Evolutionary conservation across 1,140 invertebrate species (phyloP).

Genomic region (Drepana arcuata): DNA sequence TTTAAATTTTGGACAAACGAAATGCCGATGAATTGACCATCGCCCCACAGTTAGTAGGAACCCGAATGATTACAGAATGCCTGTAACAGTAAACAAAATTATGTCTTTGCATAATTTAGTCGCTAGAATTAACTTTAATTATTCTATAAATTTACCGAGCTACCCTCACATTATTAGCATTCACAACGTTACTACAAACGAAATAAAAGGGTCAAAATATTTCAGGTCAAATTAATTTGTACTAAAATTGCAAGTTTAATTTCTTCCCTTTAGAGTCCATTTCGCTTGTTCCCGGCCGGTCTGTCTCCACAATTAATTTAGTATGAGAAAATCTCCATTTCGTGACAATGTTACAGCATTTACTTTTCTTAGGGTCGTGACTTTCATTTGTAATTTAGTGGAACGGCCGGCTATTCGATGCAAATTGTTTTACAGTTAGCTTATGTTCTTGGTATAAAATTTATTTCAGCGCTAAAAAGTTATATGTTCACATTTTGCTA

Average conservation of each 20-base stretch:
- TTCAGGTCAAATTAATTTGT: constrained; percentile 55
- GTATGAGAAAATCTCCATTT: constrained; percentile 60
- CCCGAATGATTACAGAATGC: too few relatives aligned
- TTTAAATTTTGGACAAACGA: too few relatives aligned
- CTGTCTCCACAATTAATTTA: constrained; percentile 58
- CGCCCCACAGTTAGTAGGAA: too few relatives aligned
- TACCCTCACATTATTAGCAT: constrained; percentile 63
- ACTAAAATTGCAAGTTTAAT: constrained; percentile 56
- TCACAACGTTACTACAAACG: constrained; percentile 51
- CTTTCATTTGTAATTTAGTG: constrained; percentile 32
- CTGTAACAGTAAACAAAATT: constrained; percentile 28
- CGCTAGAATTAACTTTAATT: constrained; percentile 61
- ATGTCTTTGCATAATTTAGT: constrained; percentile 43
- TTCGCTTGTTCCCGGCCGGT: constrained; percentile 33
- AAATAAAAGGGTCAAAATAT: constrained; percentile 62
- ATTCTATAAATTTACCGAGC: constrained; percentile 63
- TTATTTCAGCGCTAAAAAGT: too few relatives aligned
- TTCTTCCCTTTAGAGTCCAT: constrained; percentile 46
- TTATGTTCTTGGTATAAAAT: too few relatives aligned
- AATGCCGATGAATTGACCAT: too few relatives aligned
- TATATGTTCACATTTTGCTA: too few relatives aligned
- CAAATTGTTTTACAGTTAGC: constrained; percentile 21
- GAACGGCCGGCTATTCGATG: constrained; percentile 14
- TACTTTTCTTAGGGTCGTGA: constrained; percentile 30
- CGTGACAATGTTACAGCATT: constrained; percentile 50